Evolutionary conservation across 2,797 vertebrate genomes (phyloP).

Genomic region (Rousettus madagascariensis): DNA sequence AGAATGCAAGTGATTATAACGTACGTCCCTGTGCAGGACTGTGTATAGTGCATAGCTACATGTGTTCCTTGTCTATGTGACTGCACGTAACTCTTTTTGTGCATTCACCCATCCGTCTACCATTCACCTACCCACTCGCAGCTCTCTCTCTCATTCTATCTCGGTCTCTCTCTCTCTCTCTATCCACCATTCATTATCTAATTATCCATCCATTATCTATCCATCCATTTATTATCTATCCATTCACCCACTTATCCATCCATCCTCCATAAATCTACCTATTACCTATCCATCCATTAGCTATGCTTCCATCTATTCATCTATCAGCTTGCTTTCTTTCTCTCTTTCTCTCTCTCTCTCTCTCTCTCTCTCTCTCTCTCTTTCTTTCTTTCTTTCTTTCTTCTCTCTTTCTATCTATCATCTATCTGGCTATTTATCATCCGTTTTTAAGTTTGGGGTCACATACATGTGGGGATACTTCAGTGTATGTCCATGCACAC

Average conservation of each 20-base stretch:
- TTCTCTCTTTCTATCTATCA: not conserved
- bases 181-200: not conserved
- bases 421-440: not conserved
- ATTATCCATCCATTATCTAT: not conserved
- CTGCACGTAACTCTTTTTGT: not conserved
- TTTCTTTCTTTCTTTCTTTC: not conserved
- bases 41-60: not conserved
- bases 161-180: not conserved
- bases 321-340: not conserved
- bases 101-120: not conserved
- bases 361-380: not conserved
- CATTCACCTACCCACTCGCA: not conserved
- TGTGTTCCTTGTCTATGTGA: not conserved
- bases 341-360: not conserved
- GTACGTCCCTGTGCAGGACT: accelerated
- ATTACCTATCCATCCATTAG: not conserved
- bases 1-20: not conserved
- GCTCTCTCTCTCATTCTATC: not conserved
- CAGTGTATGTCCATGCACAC: not conserved
- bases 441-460: not conserved
- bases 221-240: not conserved
- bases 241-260: not conserved
- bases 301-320: not conserved
- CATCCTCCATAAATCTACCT: too few species aligned
- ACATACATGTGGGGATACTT: not conserved